Evolutionary conservation across 2,113 vertebrate species (phyloP).

Genomic region (Trogon melanurus): DNA sequence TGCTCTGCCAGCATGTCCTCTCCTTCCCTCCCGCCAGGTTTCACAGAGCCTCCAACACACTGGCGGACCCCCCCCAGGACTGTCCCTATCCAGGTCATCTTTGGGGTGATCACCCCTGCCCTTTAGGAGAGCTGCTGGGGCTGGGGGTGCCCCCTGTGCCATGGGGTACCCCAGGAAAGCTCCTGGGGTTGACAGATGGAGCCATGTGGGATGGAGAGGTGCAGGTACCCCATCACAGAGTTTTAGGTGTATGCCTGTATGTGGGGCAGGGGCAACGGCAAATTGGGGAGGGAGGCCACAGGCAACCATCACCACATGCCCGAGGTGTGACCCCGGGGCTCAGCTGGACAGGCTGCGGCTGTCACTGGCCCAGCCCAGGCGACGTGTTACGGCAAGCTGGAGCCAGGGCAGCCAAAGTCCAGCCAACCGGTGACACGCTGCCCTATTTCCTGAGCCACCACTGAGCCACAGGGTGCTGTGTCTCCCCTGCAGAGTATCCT

Average conservation of each 20-base stretch:
- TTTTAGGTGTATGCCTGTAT: background rate
- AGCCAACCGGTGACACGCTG: background rate
- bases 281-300: rapidly evolving
- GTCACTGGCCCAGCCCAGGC: background rate
- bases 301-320: rapidly evolving
- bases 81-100: background rate
- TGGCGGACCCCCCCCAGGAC: rapidly evolving
- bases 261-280: background rate
- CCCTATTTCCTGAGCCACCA: background rate
- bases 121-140: background rate
- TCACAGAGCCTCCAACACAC: rapidly evolving
- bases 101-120: no score
- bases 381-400: rapidly evolving
- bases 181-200: background rate
- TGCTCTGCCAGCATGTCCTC: background rate
- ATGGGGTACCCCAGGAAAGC: background rate
- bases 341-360: background rate
- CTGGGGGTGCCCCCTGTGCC: background rate
- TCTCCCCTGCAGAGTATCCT: background rate
- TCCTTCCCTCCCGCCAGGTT: background rate
- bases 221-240: rapidly evolving
- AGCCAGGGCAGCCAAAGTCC: background rate
- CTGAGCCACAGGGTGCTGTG: rapidly evolving
- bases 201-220: rapidly evolving
- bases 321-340: background rate